Conservation (phyloP, 1,140 invertebrate species). For the Apis cerana region DNA sequence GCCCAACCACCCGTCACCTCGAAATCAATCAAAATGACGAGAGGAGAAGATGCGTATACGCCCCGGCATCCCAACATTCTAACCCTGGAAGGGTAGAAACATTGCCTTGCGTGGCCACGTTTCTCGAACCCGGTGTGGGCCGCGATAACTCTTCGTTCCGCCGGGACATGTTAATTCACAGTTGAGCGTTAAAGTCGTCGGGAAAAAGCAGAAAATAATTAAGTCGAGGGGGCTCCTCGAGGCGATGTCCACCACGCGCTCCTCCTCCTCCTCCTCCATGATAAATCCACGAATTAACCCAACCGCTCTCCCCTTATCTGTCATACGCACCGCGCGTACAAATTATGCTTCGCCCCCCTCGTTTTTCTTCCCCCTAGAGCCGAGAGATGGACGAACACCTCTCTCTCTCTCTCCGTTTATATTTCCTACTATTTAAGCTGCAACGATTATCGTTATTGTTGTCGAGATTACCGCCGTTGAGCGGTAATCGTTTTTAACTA, state of each 20-base stretch:
- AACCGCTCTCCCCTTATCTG: constrained; percentile 45
- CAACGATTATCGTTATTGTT: constrained; percentile 7
- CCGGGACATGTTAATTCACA: constrained; percentile 53
- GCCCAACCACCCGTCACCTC: no score
- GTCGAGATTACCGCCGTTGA: background rate
- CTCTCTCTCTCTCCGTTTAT: background rate
- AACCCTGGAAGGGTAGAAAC: background rate
- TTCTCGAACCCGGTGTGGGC: background rate
- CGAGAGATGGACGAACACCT: background rate
- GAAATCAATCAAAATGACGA: background rate
- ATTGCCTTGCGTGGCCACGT: background rate
- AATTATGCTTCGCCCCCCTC: constrained; percentile 48
- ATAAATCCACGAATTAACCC: constrained; percentile 63
- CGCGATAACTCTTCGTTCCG: constrained; percentile 47
- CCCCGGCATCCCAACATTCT: no score
- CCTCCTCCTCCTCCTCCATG: constrained; percentile 31
- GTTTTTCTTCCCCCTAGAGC: constrained; percentile 25
- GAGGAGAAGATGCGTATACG: background rate
- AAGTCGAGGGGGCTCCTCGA: constrained; percentile 31
- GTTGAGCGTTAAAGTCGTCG: background rate
- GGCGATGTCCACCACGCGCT: constrained; percentile 4
- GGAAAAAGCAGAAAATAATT: constrained; percentile 52
- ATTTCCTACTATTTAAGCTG: background rate
- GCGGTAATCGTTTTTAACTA: constrained; percentile 1
- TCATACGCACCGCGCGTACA: constrained; percentile 19